A percentile compares a stretch with the other conserved stretches of the same genome.
These are phyloP conservation scores for Sebastes itinus DNA, from an alignment of 2,797 vertebrate genomes.

Conservation along the genomic window DNA sequence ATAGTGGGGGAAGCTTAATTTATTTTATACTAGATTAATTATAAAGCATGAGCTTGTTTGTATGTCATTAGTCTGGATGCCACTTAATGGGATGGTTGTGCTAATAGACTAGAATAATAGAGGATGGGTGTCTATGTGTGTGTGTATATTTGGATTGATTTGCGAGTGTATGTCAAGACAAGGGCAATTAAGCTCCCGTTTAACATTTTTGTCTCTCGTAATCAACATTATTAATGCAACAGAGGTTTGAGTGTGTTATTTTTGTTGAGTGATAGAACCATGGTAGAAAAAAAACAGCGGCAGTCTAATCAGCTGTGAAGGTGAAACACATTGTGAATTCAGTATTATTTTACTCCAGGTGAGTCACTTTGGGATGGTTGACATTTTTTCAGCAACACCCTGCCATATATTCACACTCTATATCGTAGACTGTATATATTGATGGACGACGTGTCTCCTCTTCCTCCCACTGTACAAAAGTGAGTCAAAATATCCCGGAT, in stretches of 20 bases:
- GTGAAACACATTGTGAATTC: constrained; percentile 17
- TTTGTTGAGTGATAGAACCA: not conserved
- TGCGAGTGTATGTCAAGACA: constrained; percentile 24
- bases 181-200: constrained; percentile 37
- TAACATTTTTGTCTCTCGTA: constrained; percentile 6
- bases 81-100: constrained; percentile 36
- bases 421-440: too few relatives aligned
- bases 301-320: constrained; percentile 49
- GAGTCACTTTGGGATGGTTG: not conserved
- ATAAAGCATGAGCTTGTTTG: constrained; percentile 40
- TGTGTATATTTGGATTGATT: constrained; percentile 27
- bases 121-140: constrained; percentile 1
- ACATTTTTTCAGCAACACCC: not conserved
- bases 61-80: constrained; percentile 47
- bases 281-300: not conserved
- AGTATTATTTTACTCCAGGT: not conserved
- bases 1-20: constrained; percentile 16
- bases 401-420: not conserved
- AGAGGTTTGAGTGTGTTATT: constrained; percentile 27
- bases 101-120: constrained; percentile 38
- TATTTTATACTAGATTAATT: constrained; percentile 29
- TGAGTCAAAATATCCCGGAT: too few relatives aligned
- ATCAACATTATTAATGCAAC: constrained; percentile 39
- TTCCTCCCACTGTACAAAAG: too few relatives aligned
- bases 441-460: too few relatives aligned